Percentiles rank a stretch among this genome's conserved stretches.
Evolutionary conservation across 2,888 invertebrate species (phyloP).

Genomic region (Euspilapteryx auroguttella): DNA sequence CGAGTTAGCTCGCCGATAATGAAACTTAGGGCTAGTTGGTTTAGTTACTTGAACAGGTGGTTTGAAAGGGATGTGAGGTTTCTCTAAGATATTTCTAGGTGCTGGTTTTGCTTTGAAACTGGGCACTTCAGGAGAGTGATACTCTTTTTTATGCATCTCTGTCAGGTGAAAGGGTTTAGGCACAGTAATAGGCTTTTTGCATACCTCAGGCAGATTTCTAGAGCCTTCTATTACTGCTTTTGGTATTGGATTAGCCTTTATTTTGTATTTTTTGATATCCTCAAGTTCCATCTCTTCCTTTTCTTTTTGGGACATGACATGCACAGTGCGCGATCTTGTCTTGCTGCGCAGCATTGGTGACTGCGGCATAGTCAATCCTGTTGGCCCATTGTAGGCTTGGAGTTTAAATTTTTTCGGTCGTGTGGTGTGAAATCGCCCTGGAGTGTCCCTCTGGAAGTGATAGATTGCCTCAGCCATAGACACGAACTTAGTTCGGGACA

Average conservation of each 20-base stretch:
- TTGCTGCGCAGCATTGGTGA: constrained; percentile 59
- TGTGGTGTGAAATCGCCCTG: constrained; percentile 52
- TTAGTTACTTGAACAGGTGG: constrained; percentile 21
- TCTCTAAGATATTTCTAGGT: constrained; percentile 55
- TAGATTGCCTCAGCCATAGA: constrained; percentile 63
- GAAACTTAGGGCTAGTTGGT: constrained; percentile 33
- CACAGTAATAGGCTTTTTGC: constrained; percentile 58
- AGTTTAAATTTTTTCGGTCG: constrained; percentile 23
- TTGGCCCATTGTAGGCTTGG: constrained; percentile 15
- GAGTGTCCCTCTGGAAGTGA: constrained; percentile 60
- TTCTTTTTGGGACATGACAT: constrained; percentile 61
- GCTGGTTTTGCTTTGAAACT: constrained; percentile 66
- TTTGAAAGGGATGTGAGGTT: constrained; percentile 34
- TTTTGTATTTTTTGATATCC: constrained; percentile 66
- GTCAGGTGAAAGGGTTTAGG: constrained; percentile 69
- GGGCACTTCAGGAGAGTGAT: constrained; percentile 16
- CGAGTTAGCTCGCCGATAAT: constrained; percentile 25
- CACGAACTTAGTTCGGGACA: constrained; percentile 49
- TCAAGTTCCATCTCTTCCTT: constrained; percentile 64
- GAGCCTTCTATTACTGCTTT: constrained; percentile 58
- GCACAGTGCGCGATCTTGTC: constrained; percentile 51
- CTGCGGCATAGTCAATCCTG: constrained; percentile 44
- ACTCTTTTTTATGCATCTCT: constrained; percentile 44
- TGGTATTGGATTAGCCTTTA: constrained; percentile 69
- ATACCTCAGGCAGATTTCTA: constrained; percentile 43